Evolutionary conservation across 2,888 invertebrate species (phyloP).

Genomic region (Gnatocerus cornutus): DNA sequence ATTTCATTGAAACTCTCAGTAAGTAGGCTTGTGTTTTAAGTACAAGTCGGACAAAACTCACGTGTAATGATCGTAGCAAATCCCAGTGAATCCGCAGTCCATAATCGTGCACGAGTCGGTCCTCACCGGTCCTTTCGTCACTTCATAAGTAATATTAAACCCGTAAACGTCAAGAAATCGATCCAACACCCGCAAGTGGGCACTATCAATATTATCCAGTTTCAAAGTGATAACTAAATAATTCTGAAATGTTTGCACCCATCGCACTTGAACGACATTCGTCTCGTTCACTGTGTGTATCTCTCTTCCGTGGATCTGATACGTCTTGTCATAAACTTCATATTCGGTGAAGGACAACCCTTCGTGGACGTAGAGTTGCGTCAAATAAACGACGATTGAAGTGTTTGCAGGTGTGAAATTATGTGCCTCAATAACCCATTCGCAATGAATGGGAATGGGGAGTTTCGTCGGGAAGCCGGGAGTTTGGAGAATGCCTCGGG

Average conservation of each 20-base stretch:
- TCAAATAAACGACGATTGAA: constrained; percentile 89
- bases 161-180: constrained; percentile 90
- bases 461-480: constrained; percentile 91
- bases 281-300: constrained; percentile 80
- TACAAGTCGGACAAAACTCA: constrained; percentile 72
- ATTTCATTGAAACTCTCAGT: background rate
- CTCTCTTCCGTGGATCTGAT: constrained; percentile 72
- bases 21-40: no score
- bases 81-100: constrained; percentile 89
- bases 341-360: constrained; percentile 73
- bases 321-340: constrained; percentile 62
- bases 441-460: constrained; percentile 86
- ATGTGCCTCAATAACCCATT: constrained; percentile 91
- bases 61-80: constrained; percentile 87
- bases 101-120: constrained; percentile 82
- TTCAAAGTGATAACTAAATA: constrained; percentile 86
- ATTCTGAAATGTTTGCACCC: constrained; percentile 78
- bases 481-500: constrained; percentile 84
- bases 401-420: constrained; percentile 73
- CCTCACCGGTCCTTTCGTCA: constrained; percentile 75
- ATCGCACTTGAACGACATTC: constrained; percentile 80
- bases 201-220: constrained; percentile 83
- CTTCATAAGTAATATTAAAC: constrained; percentile 94
- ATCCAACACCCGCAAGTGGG: constrained; percentile 87
- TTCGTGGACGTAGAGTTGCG: constrained; percentile 88